Evolutionary conservation across 1,140 invertebrate genomes (phyloP).

Genomic region (Leptinotarsa undecemlineata): DNA sequence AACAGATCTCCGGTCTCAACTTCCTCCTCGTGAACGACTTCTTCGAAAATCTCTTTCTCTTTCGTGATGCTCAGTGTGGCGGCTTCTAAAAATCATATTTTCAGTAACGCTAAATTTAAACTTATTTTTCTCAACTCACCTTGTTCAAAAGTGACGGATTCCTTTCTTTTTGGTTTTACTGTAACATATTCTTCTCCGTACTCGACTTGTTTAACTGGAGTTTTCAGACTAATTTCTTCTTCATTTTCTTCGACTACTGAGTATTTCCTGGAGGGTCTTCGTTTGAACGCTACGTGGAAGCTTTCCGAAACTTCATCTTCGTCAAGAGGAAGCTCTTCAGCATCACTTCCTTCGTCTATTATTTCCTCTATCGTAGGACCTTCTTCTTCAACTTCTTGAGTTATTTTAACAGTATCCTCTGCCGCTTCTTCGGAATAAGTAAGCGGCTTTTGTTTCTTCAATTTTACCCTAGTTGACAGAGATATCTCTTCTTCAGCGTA

Average conservation of each 20-base stretch:
- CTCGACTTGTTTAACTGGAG: conserved; percentile 55
- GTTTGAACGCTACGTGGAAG: conserved; percentile 59
- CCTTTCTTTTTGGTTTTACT: conserved; percentile 65
- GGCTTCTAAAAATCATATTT: conserved; percentile 56
- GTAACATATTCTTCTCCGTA: conserved; percentile 66
- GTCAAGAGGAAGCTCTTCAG: conserved; percentile 66
- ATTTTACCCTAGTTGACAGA: conserved; percentile 78
- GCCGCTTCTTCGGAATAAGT: conserved; percentile 74
- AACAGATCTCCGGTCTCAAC: conserved; percentile 76
- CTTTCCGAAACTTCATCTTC: conserved; percentile 62
- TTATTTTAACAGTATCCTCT: conserved; percentile 73
- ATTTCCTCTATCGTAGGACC: conserved; percentile 72
- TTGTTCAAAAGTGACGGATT: conserved; percentile 65
- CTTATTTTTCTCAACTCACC: conserved; percentile 55
- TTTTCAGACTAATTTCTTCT: conserved; percentile 59
- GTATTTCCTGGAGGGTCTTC: conserved; percentile 60
- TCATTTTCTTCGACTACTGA: conserved; percentile 64
- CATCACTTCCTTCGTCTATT: conserved; percentile 62
- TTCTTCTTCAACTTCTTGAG: conserved; percentile 69
- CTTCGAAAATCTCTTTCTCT: conserved; percentile 59
- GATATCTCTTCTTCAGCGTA: conserved; percentile 86
- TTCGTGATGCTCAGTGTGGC: conserved; percentile 63
- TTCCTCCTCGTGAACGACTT: conserved; percentile 53
- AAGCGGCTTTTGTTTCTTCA: conserved; percentile 70
- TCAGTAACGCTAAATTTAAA: neutral